Evolutionary conservation across 2,888 invertebrate species (phyloP).

Genomic region (Tetheella fluctuosa): DNA sequence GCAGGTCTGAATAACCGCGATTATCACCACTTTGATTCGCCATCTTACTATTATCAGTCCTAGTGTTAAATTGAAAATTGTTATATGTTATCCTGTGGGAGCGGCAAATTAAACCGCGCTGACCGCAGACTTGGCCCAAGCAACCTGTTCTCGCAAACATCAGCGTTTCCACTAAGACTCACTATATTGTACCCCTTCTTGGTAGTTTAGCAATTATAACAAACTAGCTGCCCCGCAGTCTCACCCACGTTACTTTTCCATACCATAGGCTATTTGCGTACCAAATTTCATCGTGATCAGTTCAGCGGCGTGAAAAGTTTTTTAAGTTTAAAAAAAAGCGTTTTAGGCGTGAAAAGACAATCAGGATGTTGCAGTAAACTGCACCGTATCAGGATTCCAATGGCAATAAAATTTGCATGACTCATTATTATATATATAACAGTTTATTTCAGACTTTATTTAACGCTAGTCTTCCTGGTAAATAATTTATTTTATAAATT

Average conservation of each 20-base stretch:
- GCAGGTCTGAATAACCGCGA: too few relatives aligned
- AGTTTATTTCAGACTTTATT: neutral
- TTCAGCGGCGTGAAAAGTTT: too few relatives aligned
- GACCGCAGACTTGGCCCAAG: conserved; percentile 22
- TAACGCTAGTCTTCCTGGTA: too few relatives aligned
- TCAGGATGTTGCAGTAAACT: neutral
- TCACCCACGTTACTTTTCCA: too few relatives aligned
- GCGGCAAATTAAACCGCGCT: conserved; percentile 23
- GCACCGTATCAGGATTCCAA: neutral
- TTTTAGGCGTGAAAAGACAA: too few relatives aligned
- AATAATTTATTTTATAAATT: too few relatives aligned
- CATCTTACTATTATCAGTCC: too few relatives aligned
- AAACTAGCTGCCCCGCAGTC: neutral
- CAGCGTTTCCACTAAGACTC: neutral
- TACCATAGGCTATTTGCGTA: too few relatives aligned
- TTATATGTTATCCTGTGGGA: conserved; percentile 37
- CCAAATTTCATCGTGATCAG: too few relatives aligned
- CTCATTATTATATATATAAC: neutral
- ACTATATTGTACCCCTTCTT: conserved; percentile 6
- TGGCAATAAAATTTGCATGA: neutral
- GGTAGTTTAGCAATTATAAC: neutral
- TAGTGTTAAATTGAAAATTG: neutral
- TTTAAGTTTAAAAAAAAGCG: too few relatives aligned
- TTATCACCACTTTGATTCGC: too few relatives aligned
- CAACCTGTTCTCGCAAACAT: conserved; percentile 19